Evolutionary conservation across 2,113 vertebrate genomes (phyloP).

Genomic region (Cyanoramphus novaezelandiae): DNA sequence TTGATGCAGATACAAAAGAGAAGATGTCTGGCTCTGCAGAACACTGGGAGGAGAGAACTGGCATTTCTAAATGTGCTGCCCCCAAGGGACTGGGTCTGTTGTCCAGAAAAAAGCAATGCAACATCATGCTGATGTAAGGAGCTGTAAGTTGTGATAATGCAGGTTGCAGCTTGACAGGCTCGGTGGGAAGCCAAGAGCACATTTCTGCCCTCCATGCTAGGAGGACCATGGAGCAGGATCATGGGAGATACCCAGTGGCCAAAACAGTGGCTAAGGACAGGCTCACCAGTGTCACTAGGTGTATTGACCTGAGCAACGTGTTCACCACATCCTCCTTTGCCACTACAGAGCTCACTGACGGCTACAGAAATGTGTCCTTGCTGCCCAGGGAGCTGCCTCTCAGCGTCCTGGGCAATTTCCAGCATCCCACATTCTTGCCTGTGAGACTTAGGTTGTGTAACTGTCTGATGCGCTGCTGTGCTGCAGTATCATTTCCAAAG

Average conservation of each 20-base stretch:
- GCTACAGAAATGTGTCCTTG: neutral
- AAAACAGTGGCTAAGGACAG: neutral
- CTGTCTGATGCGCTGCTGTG: neutral
- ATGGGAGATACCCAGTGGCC: neutral
- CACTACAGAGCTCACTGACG: neutral
- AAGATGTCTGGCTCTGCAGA: neutral
- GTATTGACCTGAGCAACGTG: rapidly evolving
- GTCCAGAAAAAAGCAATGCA: slow-evolving; percentile 23
- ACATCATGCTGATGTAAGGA: slow-evolving; percentile 31
- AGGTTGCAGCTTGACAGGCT: neutral
- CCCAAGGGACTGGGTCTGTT: slow-evolving; percentile 1
- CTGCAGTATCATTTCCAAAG: slow-evolving; percentile 2
- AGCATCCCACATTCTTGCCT: neutral
- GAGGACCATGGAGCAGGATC: neutral
- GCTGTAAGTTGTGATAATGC: slow-evolving; percentile 1
- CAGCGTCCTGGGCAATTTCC: neutral
- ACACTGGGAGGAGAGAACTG: neutral
- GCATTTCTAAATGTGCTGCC: slow-evolving; percentile 31
- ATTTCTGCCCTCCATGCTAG: neutral
- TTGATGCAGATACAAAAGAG: neutral
- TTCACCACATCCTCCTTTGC: neutral
- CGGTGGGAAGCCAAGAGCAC: neutral
- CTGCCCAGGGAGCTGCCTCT: neutral
- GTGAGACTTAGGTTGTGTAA: neutral
- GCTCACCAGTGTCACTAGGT: neutral